Evolutionary conservation across 1,140 invertebrate genomes (phyloP).

Genomic region (Diorhabda elongata): DNA sequence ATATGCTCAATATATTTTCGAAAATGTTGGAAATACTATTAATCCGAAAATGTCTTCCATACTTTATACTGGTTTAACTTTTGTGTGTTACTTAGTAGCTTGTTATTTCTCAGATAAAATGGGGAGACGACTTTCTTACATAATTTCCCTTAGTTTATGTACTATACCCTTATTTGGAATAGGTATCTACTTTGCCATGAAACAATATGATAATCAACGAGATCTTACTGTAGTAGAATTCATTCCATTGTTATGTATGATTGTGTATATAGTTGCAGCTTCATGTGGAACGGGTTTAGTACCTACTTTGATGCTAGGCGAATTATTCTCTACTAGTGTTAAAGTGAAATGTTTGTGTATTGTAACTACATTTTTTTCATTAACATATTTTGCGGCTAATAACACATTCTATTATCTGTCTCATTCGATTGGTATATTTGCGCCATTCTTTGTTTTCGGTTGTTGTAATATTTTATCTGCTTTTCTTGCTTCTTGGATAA

Average conservation of each 20-base stretch:
- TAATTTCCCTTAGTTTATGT: neutral
- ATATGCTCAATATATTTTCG: conserved; percentile 33
- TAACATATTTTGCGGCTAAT: conserved; percentile 42
- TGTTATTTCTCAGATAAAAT: neutral
- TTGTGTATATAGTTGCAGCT: conserved; percentile 35
- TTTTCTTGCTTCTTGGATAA: conserved; percentile 70
- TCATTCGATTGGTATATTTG: conserved; percentile 59
- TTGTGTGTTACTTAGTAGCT: neutral
- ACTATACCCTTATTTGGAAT: neutral
- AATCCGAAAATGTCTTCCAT: neutral
- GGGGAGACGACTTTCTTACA: neutral
- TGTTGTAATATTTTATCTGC: conserved; percentile 67
- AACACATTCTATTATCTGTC: conserved; percentile 45
- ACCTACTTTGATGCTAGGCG: conserved; percentile 39
- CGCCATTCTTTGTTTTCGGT: conserved; percentile 80
- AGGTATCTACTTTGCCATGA: neutral
- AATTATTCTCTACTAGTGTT: conserved; percentile 42
- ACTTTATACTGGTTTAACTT: neutral
- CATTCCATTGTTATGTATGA: conserved; percentile 36
- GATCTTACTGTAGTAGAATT: conserved; percentile 36
- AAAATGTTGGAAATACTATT: conserved; percentile 19
- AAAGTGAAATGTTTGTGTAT: conserved; percentile 36
- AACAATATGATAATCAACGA: neutral
- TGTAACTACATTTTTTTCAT: conserved; percentile 28
- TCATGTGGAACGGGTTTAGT: conserved; percentile 40